phyloP scores from a whole-genome alignment of 2,797 vertebrate species.

The Numenius phaeopus region DNA sequence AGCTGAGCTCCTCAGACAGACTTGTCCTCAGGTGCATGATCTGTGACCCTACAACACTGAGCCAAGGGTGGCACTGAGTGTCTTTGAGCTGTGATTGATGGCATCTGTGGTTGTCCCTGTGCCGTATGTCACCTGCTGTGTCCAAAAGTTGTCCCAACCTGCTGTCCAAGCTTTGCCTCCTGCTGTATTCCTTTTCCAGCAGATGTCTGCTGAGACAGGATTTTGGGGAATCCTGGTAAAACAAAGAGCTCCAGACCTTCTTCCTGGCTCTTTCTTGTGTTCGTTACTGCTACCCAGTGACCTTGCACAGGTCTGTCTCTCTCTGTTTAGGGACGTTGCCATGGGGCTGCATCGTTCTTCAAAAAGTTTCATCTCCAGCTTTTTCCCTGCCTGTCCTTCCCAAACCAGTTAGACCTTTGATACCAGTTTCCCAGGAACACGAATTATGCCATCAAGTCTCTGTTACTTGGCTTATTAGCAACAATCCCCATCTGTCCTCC shows the following conservation, averaged over 20 bases:
- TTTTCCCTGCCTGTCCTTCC: background rate
- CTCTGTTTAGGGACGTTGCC: fast-evolving
- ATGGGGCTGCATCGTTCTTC: too few relatives aligned
- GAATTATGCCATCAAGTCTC: background rate
- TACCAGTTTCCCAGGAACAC: fast-evolving
- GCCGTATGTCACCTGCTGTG: fast-evolving
- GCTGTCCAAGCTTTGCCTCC: background rate
- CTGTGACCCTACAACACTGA: fast-evolving
- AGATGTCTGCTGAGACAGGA: too few relatives aligned
- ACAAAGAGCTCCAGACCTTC: background rate
- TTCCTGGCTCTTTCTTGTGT: background rate
- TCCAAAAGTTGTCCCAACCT: background rate
- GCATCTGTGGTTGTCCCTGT: background rate
- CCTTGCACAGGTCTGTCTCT: background rate
- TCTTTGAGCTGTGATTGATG: background rate
- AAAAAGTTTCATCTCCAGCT: background rate
- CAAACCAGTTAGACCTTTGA: background rate
- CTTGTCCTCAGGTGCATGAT: background rate
- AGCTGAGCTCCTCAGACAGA: background rate
- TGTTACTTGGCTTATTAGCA: background rate
- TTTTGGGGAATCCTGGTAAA: background rate
- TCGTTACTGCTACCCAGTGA: background rate
- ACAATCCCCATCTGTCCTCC: background rate
- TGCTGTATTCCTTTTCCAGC: background rate
- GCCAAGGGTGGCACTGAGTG: background rate